Evolutionary conservation across 2,888 invertebrate genomes (phyloP).

Genomic region (Philaethria dido): DNA sequence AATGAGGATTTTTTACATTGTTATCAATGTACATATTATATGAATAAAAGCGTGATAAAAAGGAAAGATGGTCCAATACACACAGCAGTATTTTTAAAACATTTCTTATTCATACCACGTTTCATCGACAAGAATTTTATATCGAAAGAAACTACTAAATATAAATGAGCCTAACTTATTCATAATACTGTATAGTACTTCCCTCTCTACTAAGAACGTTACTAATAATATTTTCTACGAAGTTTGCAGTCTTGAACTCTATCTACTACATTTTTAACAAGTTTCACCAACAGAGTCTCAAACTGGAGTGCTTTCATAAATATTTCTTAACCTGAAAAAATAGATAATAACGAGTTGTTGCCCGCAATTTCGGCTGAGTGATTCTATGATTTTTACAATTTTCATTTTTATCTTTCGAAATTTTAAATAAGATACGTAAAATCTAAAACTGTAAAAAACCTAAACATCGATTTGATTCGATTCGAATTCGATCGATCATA

Average conservation of each 20-base stretch:
- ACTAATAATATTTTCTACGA: conserved; percentile 21
- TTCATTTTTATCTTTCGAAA: too few species aligned
- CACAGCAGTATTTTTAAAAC: too few species aligned
- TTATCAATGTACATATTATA: too few species aligned
- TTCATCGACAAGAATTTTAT: background rate
- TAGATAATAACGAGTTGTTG: background rate
- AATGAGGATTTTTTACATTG: too few species aligned
- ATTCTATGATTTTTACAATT: background rate
- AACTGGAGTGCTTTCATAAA: conserved; percentile 12
- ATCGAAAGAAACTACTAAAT: background rate
- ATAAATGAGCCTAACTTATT: conserved; percentile 2
- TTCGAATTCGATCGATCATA: too few species aligned
- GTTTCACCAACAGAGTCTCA: conserved; percentile 7
- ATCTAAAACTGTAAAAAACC: too few species aligned
- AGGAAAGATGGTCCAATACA: too few species aligned
- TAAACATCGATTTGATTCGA: too few species aligned
- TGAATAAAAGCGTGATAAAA: too few species aligned
- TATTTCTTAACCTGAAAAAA: conserved; percentile 9
- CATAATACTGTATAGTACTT: background rate
- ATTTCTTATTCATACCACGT: background rate
- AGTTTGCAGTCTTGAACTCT: conserved; percentile 17
- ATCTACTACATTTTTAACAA: conserved; percentile 21
- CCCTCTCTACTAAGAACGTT: conserved; percentile 6
- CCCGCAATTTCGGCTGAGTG: background rate
- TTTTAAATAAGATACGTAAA: too few species aligned